A percentile compares a stretch with the other conserved stretches of the same genome.
Conservation (phyloP, 2,888 invertebrate genomes). For the Tinea semifulvella region DNA sequence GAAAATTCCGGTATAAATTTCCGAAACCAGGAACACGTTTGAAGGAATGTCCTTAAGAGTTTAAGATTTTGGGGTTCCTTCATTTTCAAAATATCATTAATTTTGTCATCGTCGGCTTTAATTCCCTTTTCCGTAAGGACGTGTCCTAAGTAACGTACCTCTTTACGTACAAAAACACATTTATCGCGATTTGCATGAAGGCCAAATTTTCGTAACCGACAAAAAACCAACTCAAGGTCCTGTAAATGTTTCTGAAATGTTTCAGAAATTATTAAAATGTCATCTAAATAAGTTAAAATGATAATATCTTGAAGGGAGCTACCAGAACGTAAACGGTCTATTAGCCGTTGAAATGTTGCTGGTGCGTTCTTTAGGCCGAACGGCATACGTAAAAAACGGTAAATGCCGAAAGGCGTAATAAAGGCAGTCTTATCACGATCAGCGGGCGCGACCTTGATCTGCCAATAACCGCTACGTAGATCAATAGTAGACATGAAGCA, state of each 20-base stretch:
- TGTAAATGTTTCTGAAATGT: constrained; percentile 20
- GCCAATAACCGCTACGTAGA: constrained; percentile 32
- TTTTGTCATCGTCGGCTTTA: constrained; percentile 6
- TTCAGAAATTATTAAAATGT: constrained; percentile 22
- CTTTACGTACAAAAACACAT: constrained; percentile 11
- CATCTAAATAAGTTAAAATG: constrained; percentile 23
- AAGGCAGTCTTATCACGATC: constrained; percentile 25
- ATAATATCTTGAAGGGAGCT: constrained; percentile 15
- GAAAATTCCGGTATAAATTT: constrained; percentile 24
- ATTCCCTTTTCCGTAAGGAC: constrained; percentile 15
- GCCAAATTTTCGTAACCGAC: constrained; percentile 16
- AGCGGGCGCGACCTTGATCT: constrained; percentile 22
- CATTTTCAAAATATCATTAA: constrained; percentile 12
- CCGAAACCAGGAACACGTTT: constrained; percentile 27
- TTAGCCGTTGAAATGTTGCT: constrained; percentile 24
- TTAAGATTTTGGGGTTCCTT: constrained; percentile 12
- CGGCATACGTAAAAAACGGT: constrained; percentile 25
- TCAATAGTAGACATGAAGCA: constrained; percentile 29
- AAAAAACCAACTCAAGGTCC: constrained; percentile 19
- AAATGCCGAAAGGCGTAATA: constrained; percentile 27
- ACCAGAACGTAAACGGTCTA: constrained; percentile 23
- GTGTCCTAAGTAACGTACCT: constrained; percentile 16
- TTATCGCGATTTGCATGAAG: constrained; percentile 19
- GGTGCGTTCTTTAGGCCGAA: no score
- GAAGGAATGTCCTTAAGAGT: constrained; percentile 20